Conservation (phyloP, 2,797 vertebrate species). For the Eulemur rubriventer region DNA sequence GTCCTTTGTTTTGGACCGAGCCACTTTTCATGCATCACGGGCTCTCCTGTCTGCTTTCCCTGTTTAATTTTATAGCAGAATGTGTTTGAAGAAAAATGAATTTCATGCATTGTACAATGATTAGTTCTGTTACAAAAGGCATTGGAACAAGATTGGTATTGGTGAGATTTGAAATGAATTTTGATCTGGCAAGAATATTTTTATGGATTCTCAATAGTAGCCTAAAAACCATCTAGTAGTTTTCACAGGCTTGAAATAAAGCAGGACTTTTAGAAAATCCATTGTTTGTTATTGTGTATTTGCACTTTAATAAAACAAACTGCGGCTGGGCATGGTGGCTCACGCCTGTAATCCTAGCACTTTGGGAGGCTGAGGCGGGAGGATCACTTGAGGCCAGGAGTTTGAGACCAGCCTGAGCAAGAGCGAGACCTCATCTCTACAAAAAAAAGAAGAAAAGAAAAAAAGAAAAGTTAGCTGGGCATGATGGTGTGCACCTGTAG, state of each 20-base stretch:
- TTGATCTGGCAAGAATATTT: neutral
- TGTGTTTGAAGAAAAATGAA: neutral
- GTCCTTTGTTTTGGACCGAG: neutral
- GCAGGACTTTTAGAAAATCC: neutral
- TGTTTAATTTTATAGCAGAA: neutral
- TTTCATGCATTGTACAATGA: neutral
- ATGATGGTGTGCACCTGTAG: neutral
- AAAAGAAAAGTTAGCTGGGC: neutral
- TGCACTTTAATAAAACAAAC: neutral
- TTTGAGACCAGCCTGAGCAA: neutral
- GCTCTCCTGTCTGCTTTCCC: neutral
- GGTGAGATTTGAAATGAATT: constrained; percentile 44
- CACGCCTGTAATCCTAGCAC: neutral
- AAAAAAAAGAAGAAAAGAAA: neutral
- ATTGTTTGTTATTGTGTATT: neutral
- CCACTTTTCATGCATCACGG: neutral
- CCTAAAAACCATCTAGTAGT: neutral
- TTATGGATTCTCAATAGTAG: neutral
- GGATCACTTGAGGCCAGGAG: neutral
- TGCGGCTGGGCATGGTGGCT: neutral
- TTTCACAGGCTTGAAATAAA: neutral
- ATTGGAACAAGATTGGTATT: neutral
- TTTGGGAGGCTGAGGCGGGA: neutral
- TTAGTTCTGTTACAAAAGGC: neutral
- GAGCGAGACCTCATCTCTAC: neutral